Percentiles rank a stretch among this genome's conserved stretches.
Evolutionary conservation across 2,113 vertebrate species (phyloP).

Genomic region (Tragelaphus scriptus): DNA sequence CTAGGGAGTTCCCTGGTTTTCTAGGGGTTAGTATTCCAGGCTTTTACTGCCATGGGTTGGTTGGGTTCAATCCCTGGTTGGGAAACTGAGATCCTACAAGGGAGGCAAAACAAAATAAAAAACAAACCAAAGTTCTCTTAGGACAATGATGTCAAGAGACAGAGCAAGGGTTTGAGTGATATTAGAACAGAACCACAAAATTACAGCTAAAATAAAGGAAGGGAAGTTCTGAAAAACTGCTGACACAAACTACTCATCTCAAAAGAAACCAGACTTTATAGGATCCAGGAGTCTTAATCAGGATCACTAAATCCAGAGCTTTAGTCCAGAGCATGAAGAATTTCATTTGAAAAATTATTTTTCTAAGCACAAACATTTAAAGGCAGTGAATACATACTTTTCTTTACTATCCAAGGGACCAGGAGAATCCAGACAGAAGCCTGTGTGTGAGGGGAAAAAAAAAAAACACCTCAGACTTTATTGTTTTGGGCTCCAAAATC

Average conservation of each 20-base stretch:
- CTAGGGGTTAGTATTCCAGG: not conserved
- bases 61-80: not conserved
- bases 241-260: not conserved
- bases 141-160: not conserved
- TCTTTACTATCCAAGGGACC: slow-evolving; percentile 73
- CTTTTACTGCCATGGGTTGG: not conserved
- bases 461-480: not conserved
- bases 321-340: not conserved
- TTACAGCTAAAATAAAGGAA: not conserved
- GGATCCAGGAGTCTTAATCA: not conserved
- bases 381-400: slow-evolving; percentile 66
- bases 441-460: slow-evolving; percentile 61
- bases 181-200: not conserved
- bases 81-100: not conserved
- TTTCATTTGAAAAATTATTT: rapidly evolving
- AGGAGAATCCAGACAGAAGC: slow-evolving; percentile 80
- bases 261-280: not conserved
- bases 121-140: not conserved
- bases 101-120: not conserved
- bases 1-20: not conserved
- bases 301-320: not conserved
- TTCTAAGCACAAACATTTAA: not conserved
- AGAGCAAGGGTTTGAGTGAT: not conserved
- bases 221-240: not conserved
- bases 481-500: not conserved